Base-by-base conservation (phyloP, 2,888 invertebrate genomes). In the Tachina grossa region DNA sequence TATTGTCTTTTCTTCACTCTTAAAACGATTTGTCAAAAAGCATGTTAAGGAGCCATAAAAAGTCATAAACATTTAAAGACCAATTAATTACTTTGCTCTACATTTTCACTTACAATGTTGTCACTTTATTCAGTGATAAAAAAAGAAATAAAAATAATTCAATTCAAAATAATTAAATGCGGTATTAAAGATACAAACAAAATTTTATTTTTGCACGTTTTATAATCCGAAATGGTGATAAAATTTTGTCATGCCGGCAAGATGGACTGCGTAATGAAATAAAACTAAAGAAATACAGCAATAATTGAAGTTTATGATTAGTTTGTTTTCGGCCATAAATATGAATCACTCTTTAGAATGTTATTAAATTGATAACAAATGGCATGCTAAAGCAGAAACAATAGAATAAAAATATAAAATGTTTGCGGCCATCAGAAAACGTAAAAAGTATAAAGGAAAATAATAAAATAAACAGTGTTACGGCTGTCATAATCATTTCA, bases 311-410 rank as follows among this genome's bases (percentile, higher is more conserved):
- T 65, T 78, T 82, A 75, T 75, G 78, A 68, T 85, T 69, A 85
- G 63, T 85, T 85, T 79, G 78, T 75, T 69, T 69, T 57, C 41
- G 59, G n/a, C 45, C 82, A 71, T 85, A 79, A 85, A 85, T 82
- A 79, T 79, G 75, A 82, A 79, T 71, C 69, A 82, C 84, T 74
- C 49, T 72, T 61, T 45, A n/a, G 72, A 69, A 55, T 65, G 61
- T 75, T 75, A 63, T 16, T 41, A 49, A 76, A 72, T 61, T 65
- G 53, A 72, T 75, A 76, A 72, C 43, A 65, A 31, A 71, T 22
- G 55, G 41, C 11, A 69, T 57, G n/a, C 49, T 78, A 74, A 49
- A 75, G 45, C 61, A 81, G n/a, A 65, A 39, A 49, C n/a, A 83
- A 39, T 55, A 22, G 14, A 14, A 61, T 16, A 31, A 55, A 57